phyloP scores from a whole-genome alignment of 2,797 vertebrate species.

The Argya squamiceps region DNA sequence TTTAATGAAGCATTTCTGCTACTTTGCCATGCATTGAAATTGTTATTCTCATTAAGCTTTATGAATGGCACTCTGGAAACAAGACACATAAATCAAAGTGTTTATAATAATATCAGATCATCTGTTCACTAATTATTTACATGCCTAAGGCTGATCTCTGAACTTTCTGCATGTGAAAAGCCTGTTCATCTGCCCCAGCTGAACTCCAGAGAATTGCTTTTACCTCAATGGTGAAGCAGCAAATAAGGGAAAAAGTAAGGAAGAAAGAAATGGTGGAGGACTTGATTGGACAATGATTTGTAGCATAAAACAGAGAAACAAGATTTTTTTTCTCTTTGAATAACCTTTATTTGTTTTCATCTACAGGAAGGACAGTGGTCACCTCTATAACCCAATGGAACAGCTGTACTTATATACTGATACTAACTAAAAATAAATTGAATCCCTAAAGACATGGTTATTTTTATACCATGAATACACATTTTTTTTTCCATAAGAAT shows the following conservation, averaged over 20 bases:
- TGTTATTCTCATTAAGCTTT: background rate
- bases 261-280: background rate
- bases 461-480: background rate
- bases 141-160: background rate
- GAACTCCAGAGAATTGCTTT: background rate
- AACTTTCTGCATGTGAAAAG: background rate
- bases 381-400: background rate
- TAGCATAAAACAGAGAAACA: background rate
- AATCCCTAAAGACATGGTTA: background rate
- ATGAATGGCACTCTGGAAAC: background rate
- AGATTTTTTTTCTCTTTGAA: background rate
- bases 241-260: background rate
- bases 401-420: background rate
- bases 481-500: background rate
- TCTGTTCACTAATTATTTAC: constrained; percentile 12
- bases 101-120: background rate
- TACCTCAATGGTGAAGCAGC: background rate
- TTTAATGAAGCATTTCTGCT: background rate
- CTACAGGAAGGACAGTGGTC: background rate
- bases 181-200: background rate
- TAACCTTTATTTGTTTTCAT: background rate
- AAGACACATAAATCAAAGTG: background rate
- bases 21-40: background rate
- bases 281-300: background rate
- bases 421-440: background rate